Base-by-base conservation (phyloP, 23 tunicate species). In the Oikopleura dioica region DNA sequence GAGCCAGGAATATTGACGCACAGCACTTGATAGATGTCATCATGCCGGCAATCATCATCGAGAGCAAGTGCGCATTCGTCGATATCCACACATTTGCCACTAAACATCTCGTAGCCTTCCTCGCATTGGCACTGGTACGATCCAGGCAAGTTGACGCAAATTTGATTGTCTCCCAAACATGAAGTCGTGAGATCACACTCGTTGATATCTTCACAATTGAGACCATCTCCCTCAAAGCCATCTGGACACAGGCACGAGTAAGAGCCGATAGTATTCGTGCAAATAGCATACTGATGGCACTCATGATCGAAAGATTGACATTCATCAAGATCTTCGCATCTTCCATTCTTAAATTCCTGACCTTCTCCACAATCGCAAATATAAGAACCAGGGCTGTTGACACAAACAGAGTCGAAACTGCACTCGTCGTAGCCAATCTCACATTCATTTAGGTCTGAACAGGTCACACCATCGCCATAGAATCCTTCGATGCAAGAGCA, bases 101-200 rank as follows among this genome's bases (percentile, higher is more conserved):
- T 83, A 1, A 34, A 12, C 38, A 83, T 83, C 24, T 69, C 35
- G 69, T 81, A 85, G 0, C 85, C 89, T 1, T 75, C 81, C 0
- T 51, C 76, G 69, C 89, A 85, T 0, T 77, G 37, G 37, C 89
- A 85, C 16, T 75, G 78, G 37, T 50, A 85, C 35, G 78, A 37
- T 0, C 89, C 89, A 32, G 76, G 78, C 29, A 38, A 31, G 36
- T 85, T 79, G 0, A 59, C 77, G 75, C 89, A 85, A 16, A 1
- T 33, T 1, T 83, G 82, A 35, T 78, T 68, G 23, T 58, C 34
- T 38, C 82, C 81, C 34, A 84, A 78, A 0, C 84, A 83, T 33
- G 32, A 37, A 28, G 72, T 63, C 4, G 30, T 31, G 38, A 24
- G 67, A 35, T n/a, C 33, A 35, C 50, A 75, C 35, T 80, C 83